Conservation (phyloP, 2,797 vertebrate genomes). For the Crax fasciolata region DNA sequence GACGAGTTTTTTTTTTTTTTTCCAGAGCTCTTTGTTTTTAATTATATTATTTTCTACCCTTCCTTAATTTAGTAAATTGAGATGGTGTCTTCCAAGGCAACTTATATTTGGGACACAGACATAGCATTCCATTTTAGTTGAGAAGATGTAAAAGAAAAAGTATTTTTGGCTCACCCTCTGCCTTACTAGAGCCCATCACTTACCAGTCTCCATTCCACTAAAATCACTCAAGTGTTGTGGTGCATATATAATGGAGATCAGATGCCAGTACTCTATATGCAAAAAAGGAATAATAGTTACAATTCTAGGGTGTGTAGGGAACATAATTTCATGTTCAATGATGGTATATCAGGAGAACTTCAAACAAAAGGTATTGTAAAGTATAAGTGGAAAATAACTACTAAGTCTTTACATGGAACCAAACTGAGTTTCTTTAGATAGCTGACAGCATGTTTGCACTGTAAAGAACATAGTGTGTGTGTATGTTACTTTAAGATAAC, state of each 20-base stretch:
- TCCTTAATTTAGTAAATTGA: background rate
- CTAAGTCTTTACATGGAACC: background rate
- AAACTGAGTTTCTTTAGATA: background rate
- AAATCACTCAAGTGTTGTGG: background rate
- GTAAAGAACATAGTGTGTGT: background rate
- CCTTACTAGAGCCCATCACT: background rate
- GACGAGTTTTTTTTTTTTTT: background rate
- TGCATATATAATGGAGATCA: background rate
- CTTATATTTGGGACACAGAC: background rate
- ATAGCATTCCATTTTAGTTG: background rate
- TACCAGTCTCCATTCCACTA: background rate
- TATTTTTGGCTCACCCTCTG: background rate
- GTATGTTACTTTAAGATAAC: constrained; percentile 24
- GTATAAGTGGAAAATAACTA: background rate
- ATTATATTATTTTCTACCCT: background rate
- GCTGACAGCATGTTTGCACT: background rate
- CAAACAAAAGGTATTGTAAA: background rate
- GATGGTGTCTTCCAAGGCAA: background rate
- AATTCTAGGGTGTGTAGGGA: background rate
- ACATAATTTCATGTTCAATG: background rate
- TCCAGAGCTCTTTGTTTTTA: background rate
- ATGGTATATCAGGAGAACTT: background rate
- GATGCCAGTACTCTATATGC: background rate
- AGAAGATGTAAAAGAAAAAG: background rate
- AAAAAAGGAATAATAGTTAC: background rate